These are phyloP conservation scores for Anguilla megastoma DNA, from an alignment of 2,797 vertebrate species.

Conservation along the genomic window DNA sequence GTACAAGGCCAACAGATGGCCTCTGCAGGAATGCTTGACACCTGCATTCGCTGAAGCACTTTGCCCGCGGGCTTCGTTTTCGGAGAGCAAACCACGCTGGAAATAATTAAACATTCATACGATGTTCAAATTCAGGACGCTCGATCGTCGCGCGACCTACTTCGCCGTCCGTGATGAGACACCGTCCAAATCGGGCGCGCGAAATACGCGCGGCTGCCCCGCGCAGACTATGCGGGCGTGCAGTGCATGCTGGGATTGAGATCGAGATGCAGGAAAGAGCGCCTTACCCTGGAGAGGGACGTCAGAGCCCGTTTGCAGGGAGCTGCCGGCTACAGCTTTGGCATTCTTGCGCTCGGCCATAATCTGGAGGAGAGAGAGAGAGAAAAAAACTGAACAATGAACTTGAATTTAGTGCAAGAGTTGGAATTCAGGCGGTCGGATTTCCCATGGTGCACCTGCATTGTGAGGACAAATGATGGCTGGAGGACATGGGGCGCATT, in stretches of 20 bases:
- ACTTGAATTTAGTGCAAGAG: neutral
- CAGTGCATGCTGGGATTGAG: neutral
- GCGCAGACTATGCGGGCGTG: neutral
- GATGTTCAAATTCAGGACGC: neutral
- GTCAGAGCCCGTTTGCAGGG: slow-evolving; percentile 83
- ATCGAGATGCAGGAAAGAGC: neutral
- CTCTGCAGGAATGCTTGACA: neutral
- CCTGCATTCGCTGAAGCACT: neutral
- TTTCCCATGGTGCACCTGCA: neutral
- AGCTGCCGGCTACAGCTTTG: slow-evolving; percentile 89
- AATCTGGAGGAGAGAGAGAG: slow-evolving; percentile 74
- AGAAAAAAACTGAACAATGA: neutral
- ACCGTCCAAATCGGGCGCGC: neutral
- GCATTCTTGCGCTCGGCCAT: slow-evolving; percentile 97
- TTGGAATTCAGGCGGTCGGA: neutral
- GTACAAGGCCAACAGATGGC: neutral
- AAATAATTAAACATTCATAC: neutral
- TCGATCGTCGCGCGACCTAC: neutral
- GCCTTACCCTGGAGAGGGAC: slow-evolving; percentile 92
- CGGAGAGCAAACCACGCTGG: neutral
- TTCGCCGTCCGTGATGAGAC: neutral
- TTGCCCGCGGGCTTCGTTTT: neutral
- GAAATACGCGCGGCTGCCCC: neutral
- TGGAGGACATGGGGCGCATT: neutral
- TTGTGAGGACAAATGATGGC: neutral